These are phyloP conservation scores for Pandemis corylana DNA, from an alignment of 2,888 invertebrate genomes.

Conservation along the genomic window DNA sequence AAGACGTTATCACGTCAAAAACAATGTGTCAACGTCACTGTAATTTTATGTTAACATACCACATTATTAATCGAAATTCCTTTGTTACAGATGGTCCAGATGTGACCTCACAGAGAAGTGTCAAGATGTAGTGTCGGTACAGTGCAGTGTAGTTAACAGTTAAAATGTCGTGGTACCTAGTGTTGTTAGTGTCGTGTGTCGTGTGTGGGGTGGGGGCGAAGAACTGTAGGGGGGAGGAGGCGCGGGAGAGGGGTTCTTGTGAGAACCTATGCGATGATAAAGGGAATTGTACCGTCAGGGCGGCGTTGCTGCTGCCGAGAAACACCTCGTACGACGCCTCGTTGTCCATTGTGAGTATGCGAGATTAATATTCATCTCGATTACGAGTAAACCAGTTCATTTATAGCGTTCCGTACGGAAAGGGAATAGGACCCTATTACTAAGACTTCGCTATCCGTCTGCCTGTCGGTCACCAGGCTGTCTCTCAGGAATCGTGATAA, in stretches of 20 bases:
- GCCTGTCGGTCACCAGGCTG: too few species aligned
- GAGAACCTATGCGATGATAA: conserved; percentile 77
- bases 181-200: conserved; percentile 57
- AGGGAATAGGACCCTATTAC: too few species aligned
- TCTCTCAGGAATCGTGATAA: too few species aligned
- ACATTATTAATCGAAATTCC: background rate
- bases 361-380: too few species aligned
- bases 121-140: conserved; percentile 52
- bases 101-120: conserved; percentile 43
- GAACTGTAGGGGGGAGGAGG: conserved; percentile 74
- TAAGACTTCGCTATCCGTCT: too few species aligned
- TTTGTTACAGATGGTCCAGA: conserved; percentile 39
- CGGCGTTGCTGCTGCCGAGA: conserved; percentile 87
- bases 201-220: conserved; percentile 52
- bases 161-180: conserved; percentile 64
- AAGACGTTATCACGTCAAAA: too few species aligned
- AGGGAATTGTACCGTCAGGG: conserved; percentile 86
- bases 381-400: too few species aligned
- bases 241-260: conserved; percentile 67
- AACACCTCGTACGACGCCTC: conserved; percentile 83
- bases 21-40: too few species aligned
- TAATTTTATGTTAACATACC: background rate
- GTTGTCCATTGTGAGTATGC: conserved; percentile 75
- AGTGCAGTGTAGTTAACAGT: conserved; percentile 45
- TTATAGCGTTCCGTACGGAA: too few species aligned